A percentile compares a stretch with the other conserved stretches of the same genome.
phyloP scores from a whole-genome alignment of 2,797 vertebrate species.

The Eulemur mongoz region DNA sequence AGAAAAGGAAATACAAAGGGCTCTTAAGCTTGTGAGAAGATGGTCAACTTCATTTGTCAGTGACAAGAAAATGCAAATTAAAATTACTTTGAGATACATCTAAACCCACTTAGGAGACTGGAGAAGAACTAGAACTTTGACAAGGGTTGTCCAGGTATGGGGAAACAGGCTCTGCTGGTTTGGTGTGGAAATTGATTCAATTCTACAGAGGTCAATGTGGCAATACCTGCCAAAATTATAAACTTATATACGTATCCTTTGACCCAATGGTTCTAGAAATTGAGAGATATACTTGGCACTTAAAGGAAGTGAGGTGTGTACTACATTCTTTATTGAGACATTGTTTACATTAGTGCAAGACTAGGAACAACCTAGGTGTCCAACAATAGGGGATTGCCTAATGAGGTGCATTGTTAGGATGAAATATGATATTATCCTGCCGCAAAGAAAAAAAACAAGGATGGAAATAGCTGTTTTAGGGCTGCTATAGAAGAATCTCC shows the following conservation, averaged over 20 bases:
- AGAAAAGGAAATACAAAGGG: neutral
- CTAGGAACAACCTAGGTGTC: neutral
- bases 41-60: neutral
- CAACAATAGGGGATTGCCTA: neutral
- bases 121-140: neutral
- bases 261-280: neutral
- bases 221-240: neutral
- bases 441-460: neutral
- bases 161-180: neutral
- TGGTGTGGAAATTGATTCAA: neutral
- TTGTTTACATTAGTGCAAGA: too few species aligned
- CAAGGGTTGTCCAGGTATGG: neutral
- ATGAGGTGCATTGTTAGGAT: neutral
- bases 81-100: neutral
- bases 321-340: neutral
- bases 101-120: neutral
- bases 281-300: neutral
- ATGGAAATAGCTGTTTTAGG: neutral
- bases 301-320: neutral
- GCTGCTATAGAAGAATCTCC: neutral
- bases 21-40: neutral
- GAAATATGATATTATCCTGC: neutral
- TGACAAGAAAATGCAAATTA: neutral
- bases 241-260: neutral
- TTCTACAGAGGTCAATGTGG: neutral